Evolutionary conservation across 2,797 vertebrate species (phyloP).

Genomic region (Hippocampus kuda): DNA sequence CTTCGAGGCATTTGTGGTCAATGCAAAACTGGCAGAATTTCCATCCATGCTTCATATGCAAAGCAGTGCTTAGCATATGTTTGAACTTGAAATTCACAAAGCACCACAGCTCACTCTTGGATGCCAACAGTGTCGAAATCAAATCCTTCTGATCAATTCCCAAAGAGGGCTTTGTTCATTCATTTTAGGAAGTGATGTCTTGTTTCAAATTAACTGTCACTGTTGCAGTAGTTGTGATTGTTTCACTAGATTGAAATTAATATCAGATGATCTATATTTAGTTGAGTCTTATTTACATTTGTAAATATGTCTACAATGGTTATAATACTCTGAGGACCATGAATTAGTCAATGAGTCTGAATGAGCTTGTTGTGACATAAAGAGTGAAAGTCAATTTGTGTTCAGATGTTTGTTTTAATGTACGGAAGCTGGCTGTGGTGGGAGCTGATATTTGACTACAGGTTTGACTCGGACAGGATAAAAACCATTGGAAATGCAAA

Average conservation of each 20-base stretch:
- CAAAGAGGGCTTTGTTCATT: constrained; percentile 2
- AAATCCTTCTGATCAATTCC: constrained; percentile 5
- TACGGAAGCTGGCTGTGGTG: constrained; percentile 24
- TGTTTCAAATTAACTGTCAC: constrained; percentile 13
- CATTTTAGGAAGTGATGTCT: not conserved
- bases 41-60: constrained; percentile 62
- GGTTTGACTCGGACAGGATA: constrained; percentile 29
- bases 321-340: constrained; percentile 16
- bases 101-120: constrained; percentile 8
- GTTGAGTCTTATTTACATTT: constrained; percentile 37
- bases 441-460: constrained; percentile 59
- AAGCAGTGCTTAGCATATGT: constrained; percentile 42
- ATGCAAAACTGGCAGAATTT: constrained; percentile 65
- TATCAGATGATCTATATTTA: constrained; percentile 42
- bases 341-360: constrained; percentile 12
- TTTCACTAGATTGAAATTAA: constrained; percentile 27
- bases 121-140: not conserved
- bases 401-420: constrained; percentile 31
- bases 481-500: constrained; percentile 53
- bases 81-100: constrained; percentile 27
- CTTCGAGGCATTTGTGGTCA: constrained; percentile 45
- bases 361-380: constrained; percentile 13
- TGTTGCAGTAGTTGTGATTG: constrained; percentile 14
- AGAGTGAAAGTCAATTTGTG: constrained; percentile 23
- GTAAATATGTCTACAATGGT: constrained; percentile 14